phyloP scores from a whole-genome alignment of 2,888 invertebrate genomes.

The Netelia melanura region DNA sequence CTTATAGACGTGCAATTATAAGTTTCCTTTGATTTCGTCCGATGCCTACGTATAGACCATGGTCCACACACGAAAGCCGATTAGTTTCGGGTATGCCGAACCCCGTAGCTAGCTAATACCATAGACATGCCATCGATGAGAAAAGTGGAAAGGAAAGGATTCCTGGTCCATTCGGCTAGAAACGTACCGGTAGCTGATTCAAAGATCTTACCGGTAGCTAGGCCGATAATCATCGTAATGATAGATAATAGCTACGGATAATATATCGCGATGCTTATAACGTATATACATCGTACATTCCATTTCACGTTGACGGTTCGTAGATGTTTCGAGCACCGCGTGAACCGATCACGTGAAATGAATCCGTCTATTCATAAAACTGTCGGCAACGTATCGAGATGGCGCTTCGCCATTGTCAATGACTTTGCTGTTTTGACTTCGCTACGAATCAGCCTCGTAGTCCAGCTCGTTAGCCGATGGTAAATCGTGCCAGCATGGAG shows the following conservation, averaged over 20 bases:
- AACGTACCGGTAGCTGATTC: slow-evolving; percentile 45
- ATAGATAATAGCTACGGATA: slow-evolving; percentile 59
- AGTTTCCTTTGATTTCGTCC: slow-evolving; percentile 51
- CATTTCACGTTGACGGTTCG: slow-evolving; percentile 30
- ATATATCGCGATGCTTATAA: slow-evolving; percentile 44
- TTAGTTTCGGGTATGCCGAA: slow-evolving; percentile 57
- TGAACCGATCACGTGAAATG: slow-evolving; percentile 12
- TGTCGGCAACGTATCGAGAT: slow-evolving; percentile 18
- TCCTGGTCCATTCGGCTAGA: slow-evolving; percentile 15
- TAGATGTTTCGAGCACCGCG: slow-evolving; percentile 4
- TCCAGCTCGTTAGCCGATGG: slow-evolving; percentile 68
- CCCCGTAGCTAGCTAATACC: slow-evolving; percentile 40
- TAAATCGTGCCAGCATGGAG: slow-evolving; percentile 51
- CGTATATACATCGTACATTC: slow-evolving; percentile 26
- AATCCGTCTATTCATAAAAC: slow-evolving; percentile 19
- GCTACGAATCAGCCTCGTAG: slow-evolving; percentile 14
- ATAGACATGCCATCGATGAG: slow-evolving; percentile 29
- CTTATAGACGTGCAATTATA: slow-evolving; percentile 73
- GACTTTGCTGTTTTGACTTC: slow-evolving; percentile 47
- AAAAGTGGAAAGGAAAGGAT: slow-evolving; percentile 19
- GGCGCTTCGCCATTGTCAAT: slow-evolving; percentile 20
- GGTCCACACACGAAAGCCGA: slow-evolving; percentile 50
- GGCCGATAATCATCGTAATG: slow-evolving; percentile 63
- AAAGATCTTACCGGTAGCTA: slow-evolving; percentile 60
- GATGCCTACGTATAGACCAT: slow-evolving; percentile 29